Evolutionary conservation across 2,113 vertebrate genomes (phyloP), one percentile per base, ranked within the genome.

Genomic region (Monopterus albus): DNA sequence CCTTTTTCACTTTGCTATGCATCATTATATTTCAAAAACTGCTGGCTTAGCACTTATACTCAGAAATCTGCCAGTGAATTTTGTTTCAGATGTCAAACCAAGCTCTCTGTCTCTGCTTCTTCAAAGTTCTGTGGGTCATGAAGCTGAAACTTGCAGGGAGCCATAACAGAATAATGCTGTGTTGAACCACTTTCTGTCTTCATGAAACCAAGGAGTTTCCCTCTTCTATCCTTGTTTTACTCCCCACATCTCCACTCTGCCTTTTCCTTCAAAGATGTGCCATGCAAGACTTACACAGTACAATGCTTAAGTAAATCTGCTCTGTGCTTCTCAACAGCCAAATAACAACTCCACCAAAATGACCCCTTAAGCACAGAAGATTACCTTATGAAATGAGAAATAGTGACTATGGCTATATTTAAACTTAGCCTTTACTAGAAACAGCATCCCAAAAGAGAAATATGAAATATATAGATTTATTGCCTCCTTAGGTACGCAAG

Each of bases 391-490:
- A 76, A 88, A 82, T 17, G 85, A 81, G 72, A 74, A 73, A 36
- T 18, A 7, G 38, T 46, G 80, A 89, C 82, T 84, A 80, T 10
- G 63, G 75, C 63, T 42, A 67, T 72, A 80, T 87, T 86, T 86
- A 85, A 82, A 72, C 80, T 84, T 87, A 75, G 67, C 62, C 49
- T 35, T 63, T 28, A 49, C 18, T 29, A 65, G 67, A 71, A 84
- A 81, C 79, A n/a, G 29, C 49, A 56, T 70, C 75, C 71, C n/a
- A 57, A 85, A 83, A 74, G 73, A 79, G 31, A 84, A 85, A 81
- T 57, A 69, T 59, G 42, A 72, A 65, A 84, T 84, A 86, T 84
- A 86, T 75, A 88, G 88, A 85, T 88, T 90, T 88, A 84, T 79
- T 90, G 67, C 70, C 75, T 49, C 60, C 84, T 90, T 86, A 82